phyloP scores from a whole-genome alignment of 2,113 vertebrate genomes.

The Reinhardtius hippoglossoides region DNA sequence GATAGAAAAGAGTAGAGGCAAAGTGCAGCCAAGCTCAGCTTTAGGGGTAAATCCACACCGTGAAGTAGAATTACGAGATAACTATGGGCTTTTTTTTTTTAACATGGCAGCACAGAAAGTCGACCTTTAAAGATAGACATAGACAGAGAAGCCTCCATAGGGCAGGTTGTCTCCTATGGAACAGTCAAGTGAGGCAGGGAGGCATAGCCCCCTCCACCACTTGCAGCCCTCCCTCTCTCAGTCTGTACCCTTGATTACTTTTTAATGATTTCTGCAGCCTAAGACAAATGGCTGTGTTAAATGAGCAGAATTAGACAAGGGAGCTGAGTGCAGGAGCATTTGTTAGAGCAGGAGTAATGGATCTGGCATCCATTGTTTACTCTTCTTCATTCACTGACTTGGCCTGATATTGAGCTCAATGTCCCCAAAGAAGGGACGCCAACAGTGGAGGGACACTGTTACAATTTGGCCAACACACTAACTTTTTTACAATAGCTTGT shows the following conservation, averaged over 20 bases:
- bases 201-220: conserved; percentile 36
- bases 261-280: conserved; percentile 86
- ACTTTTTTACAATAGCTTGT: conserved; percentile 1
- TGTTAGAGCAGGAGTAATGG: conserved; percentile 82
- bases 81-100: conserved; percentile 20
- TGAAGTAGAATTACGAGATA: conserved; percentile 26
- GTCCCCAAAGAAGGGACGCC: conserved; percentile 26
- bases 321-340: conserved; percentile 76
- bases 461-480: neutral
- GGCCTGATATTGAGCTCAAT: conserved; percentile 55
- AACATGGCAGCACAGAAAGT: neutral
- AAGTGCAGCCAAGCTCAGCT: conserved; percentile 52
- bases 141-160: conserved; percentile 21
- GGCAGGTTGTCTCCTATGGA: conserved; percentile 55
- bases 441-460: conserved; percentile 1
- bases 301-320: conserved; percentile 84
- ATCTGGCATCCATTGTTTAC: conserved; percentile 78
- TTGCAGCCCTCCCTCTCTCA: conserved; percentile 68
- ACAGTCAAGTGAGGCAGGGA: conserved; percentile 69
- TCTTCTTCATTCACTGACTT: conserved; percentile 53
- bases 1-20: conserved; percentile 41
- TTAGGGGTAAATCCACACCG: conserved; percentile 32
- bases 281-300: conserved; percentile 85
- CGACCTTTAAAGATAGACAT: conserved; percentile 52
- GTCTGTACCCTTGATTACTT: conserved; percentile 84